A percentile compares a stretch with the other conserved stretches of the same genome.
Evolutionary conservation across 2,888 invertebrate genomes (phyloP).

Genomic region (Cheilosia urbana): DNA sequence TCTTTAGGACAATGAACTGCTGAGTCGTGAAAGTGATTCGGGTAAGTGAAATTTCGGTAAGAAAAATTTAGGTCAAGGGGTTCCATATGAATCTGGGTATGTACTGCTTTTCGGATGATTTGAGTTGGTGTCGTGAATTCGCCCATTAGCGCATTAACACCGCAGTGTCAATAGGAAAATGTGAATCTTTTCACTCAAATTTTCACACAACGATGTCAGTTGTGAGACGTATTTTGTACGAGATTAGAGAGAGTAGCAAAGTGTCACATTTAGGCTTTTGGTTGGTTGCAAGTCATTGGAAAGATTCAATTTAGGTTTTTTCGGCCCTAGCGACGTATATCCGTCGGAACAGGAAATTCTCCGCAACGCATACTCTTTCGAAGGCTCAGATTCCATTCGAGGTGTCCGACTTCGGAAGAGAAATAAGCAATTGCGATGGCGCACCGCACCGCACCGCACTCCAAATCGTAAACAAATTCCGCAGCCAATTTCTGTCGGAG

Average conservation of each 20-base stretch:
- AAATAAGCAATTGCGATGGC: too few species aligned
- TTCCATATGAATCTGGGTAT: slow-evolving; percentile 25
- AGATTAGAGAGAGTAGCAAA: neutral
- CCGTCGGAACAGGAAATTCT: too few species aligned
- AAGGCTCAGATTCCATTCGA: too few species aligned
- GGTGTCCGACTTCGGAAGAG: too few species aligned
- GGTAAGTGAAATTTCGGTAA: slow-evolving; percentile 46
- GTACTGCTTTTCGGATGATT: slow-evolving; percentile 21
- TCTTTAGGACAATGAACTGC: slow-evolving; percentile 55
- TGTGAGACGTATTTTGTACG: neutral
- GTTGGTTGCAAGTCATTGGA: too few species aligned
- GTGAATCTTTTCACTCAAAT: slow-evolving; percentile 1
- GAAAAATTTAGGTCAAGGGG: slow-evolving; percentile 54
- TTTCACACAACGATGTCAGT: slow-evolving; percentile 4
- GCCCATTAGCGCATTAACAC: slow-evolving; percentile 11
- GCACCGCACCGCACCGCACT: too few species aligned
- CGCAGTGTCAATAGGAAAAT: neutral
- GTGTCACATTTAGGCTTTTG: too few species aligned
- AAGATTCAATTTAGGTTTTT: too few species aligned
- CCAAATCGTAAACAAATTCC: too few species aligned
- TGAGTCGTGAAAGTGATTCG: slow-evolving; percentile 59
- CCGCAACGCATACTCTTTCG: too few species aligned
- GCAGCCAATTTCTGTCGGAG: too few species aligned
- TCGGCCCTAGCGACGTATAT: too few species aligned
- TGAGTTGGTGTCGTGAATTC: slow-evolving; percentile 8